Evolutionary conservation across 2,113 vertebrate species (phyloP), one percentile per base, ranked within the genome.

Genomic region (Ptilorrhoa leucosticta): DNA sequence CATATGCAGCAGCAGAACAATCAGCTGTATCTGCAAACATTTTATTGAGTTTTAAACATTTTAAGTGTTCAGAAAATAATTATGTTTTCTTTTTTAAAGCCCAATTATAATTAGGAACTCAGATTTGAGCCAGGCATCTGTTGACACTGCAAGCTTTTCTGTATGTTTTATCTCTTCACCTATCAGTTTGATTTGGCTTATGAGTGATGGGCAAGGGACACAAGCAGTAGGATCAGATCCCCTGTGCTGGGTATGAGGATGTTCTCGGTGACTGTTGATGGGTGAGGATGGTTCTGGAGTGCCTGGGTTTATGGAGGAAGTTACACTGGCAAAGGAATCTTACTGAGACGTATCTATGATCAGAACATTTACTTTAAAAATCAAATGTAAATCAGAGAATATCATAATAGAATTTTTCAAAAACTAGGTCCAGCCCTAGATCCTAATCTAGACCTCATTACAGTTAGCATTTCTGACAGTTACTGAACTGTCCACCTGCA

Each of bases 181-280:
- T 56, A 2, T 64, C 50, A n/a, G 6, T 48, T 23, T 60, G 37
- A 40, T 82, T 89, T 65, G 76, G 15, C n/a, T 87, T 61, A 15
- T 15, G 53, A 4, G 48, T 81, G 18, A 24, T 37, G 5, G 57
- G 37, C 30, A 50, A 30, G 87, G 42, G 60, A 20, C 35, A 70
- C 17, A 6, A 27, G 20, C 30, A 66, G 44, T 26, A n/a, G 57
- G 33, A 50, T 76, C 14, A 37, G 60, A 40, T 78, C 21, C 35
- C 24, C 44, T 64, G 0, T 1, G 0, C 65, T 44, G 7, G 11
- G 5, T 33, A 0, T 28, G 19, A n/a, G 39, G 42, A 14, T 50
- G 4, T 50, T 73, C 47, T n/a, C 3, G 1, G 33, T 54, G 86
- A 6, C 21, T 71, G 10, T 42, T 16, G 28, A 6, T 31, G 58